These are phyloP conservation scores for Ophonus ardosiacus DNA, from an alignment of 2,888 invertebrate genomes.

Conservation along the genomic window DNA sequence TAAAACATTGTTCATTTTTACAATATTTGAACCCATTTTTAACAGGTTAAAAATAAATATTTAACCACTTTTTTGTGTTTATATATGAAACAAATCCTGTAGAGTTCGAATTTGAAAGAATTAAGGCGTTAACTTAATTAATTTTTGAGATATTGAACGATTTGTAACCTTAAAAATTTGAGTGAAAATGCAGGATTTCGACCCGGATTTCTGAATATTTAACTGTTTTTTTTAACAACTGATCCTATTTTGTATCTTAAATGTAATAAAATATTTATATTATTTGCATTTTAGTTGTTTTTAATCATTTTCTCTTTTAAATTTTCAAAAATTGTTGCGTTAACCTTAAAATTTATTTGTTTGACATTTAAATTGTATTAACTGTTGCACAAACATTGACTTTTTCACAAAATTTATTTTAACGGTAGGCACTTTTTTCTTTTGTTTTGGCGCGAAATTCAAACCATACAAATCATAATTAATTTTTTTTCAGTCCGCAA, in stretches of 20 bases:
- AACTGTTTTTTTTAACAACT: conserved; percentile 25
- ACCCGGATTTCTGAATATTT: not conserved
- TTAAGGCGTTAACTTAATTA: not conserved
- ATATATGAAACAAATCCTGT: not conserved
- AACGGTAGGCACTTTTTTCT: too few species aligned
- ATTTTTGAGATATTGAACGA: too few species aligned
- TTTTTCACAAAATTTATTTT: too few species aligned
- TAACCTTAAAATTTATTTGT: too few species aligned
- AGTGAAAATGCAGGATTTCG: not conserved
- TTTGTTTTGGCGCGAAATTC: too few species aligned
- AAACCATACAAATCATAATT: too few species aligned
- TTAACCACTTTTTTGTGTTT: not conserved
- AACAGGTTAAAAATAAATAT: too few species aligned
- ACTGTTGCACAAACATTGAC: too few species aligned
- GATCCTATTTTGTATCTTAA: not conserved
- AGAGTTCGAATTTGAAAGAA: not conserved
- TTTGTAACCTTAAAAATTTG: too few species aligned
- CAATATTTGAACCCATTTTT: too few species aligned
- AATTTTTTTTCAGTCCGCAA: not conserved
- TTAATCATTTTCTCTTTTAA: not conserved
- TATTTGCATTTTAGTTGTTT: not conserved
- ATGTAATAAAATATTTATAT: conserved; percentile 1
- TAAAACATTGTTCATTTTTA: too few species aligned
- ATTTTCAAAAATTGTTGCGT: not conserved
- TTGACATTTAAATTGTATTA: too few species aligned